Conservation (phyloP, 2,888 invertebrate genomes). For the Steinernema carpocapsae region DNA sequence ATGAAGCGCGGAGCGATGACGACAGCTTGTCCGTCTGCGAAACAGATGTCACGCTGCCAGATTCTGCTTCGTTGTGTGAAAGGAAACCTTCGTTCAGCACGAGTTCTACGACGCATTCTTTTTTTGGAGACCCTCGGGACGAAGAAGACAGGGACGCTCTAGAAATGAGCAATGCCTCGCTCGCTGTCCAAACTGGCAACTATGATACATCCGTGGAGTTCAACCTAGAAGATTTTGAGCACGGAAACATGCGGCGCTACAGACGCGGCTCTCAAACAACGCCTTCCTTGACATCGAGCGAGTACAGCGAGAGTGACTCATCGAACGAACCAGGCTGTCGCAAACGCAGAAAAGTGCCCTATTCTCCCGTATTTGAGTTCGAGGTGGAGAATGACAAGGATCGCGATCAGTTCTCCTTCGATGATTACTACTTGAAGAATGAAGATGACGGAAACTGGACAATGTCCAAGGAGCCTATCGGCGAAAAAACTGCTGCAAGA, state of each 20-base stretch:
- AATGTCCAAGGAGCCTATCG: no score
- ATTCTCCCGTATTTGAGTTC: no score
- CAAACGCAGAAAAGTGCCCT: no score
- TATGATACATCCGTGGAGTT: neutral
- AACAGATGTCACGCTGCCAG: constrained; percentile 10
- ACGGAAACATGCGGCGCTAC: neutral
- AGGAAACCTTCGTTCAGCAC: neutral
- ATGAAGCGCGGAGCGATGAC: constrained; percentile 18
- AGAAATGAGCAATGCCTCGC: neutral
- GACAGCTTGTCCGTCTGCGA: neutral
- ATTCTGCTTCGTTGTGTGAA: neutral
- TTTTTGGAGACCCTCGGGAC: neutral
- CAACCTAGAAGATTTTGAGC: neutral
- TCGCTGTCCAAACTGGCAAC: neutral
- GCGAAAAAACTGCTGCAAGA: no score
- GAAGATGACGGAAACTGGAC: no score
- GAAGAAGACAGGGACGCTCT: neutral
- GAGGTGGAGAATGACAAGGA: no score
- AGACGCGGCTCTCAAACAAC: no score
- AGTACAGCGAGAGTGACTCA: no score
- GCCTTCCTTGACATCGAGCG: no score
- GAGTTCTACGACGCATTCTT: neutral
- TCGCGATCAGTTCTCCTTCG: no score
- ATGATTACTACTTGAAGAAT: no score
- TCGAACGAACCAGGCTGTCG: no score